Conservation (phyloP, 2,797 vertebrate species). For the Coendou prehensilis region DNA sequence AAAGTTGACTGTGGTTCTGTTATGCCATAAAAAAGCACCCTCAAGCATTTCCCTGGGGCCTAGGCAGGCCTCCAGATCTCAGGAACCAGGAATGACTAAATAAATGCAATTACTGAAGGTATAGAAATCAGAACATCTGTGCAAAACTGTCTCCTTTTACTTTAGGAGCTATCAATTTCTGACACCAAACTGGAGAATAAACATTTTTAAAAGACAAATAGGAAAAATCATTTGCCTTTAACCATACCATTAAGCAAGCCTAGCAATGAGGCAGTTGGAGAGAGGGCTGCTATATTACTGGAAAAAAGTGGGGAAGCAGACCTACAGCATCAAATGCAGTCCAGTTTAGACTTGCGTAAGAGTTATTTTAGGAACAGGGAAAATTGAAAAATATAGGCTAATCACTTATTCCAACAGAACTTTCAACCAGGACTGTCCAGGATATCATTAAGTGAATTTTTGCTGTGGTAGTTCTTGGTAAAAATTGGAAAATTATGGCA, state of each 20-base stretch:
- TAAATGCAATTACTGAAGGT: neutral
- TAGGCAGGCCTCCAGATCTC: neutral
- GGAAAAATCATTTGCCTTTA: neutral
- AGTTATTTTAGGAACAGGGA: neutral
- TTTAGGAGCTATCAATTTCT: neutral
- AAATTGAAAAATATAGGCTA: constrained; percentile 34
- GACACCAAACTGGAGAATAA: neutral
- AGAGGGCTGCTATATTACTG: fast-evolving
- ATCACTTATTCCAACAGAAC: neutral
- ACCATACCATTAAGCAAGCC: neutral
- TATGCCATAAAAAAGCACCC: neutral
- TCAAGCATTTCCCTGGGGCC: neutral
- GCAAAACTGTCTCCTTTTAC: constrained; percentile 9
- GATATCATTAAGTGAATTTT: neutral
- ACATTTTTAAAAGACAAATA: neutral
- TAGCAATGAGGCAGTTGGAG: neutral
- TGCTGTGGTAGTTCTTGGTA: neutral
- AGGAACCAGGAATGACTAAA: neutral
- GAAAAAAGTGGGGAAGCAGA: neutral
- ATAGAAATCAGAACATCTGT: constrained; percentile 40
- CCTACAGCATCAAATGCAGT: neutral
- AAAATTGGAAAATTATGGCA: constrained; percentile 24
- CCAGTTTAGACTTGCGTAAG: neutral
- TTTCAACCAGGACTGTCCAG: neutral
- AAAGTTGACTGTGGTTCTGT: neutral